Base-by-base conservation (phyloP, 2,888 invertebrate genomes). In the Seira ritae region DNA sequence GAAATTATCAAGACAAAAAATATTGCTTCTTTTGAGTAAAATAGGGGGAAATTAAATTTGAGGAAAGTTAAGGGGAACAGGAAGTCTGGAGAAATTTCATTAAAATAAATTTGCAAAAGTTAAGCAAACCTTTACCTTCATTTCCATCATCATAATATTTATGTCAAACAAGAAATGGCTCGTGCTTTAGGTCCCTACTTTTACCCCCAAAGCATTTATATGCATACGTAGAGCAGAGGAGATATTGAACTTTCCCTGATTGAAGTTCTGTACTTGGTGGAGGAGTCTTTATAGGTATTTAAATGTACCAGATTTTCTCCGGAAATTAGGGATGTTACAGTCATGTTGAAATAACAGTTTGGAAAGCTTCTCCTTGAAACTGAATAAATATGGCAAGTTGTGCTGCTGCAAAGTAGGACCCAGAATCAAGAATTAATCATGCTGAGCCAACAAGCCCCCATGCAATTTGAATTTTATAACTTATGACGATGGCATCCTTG, bases 1-100 rank as follows among this genome's bases (percentile, higher is more conserved):
- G 20, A 69, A 69, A 69, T 17, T 69, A 69, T 69, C 69, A 15
- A 37, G 42, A 69, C 69, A 42, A 6, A 42, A 69, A 69, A 69
- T 69, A 69, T 69, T 69, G 69, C 69, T 6, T 4, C n/a, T 17
- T 42, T 42, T 42, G 6, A 42, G 42, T 42, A 12, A 42, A 42
- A 42, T 42, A 22, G 15, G 20, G 66, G 20, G 66, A 66, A 66
- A 66, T 66, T 66, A 66, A 66, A 66, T 66, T 66, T 17, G 22
- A 66, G n/a, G n/a, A 20, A 66, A 66, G 66, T 19, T 19, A 20
- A 20, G 66, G 19, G 20, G 66, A 66, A 22, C n/a, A 66, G 19
- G 20, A 20, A 66, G 66, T 42, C 8, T 22, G 66, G 66, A 22
- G 22, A 15, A 66, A 66, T 20, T n/a, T 60, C 20, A 10, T 3